Evolutionary conservation across 2,797 vertebrate genomes (phyloP), one percentile per base, ranked within the genome.

Genomic region (Xiphorhynchus erythropygius): DNA sequence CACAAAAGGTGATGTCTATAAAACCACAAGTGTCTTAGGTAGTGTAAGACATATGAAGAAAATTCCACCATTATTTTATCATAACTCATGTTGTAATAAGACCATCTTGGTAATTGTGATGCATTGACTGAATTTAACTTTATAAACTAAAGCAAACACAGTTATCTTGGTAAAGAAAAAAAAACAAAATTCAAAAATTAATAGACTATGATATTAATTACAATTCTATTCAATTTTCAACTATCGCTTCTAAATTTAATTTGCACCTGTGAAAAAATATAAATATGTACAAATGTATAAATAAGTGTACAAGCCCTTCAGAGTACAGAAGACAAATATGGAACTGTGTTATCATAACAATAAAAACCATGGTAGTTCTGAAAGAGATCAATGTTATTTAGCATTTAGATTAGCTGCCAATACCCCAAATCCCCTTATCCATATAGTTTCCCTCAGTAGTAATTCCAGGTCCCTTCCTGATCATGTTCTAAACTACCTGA

Each of bases 391-490:
- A 1, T 39, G 16, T 28, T 89, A n/a, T 2, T 53, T 42, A 91
- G 44, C 33, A 71, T 27, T 79, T 37, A 49, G 33, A 60, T 56
- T 42, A 53, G 19, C 46, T 69, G 32, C 24, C 50, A 76, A 46
- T 41, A 59, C 5, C 41, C 18, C 19, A 22, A 15, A 15, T 22
- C 9, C 46, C 52, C 42, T 47, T 8, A 37, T 3, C 11, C 16
- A 24, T 28, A 9, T 0, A 32, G 13, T 1, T 46, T 46, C 18
- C 64, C 46, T 53, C 73, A 63, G 18, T 0, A 62, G 18, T 41
- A n/a, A 28, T 53, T 52, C 52, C 2, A 1, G 47, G 15, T 44
- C 32, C 27, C 32, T 42, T 70, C 39, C 52, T 64, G 27, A 41
- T 65, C 32, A 9, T 4, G 24, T 59, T 53, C 71, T 77, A 47